Evolutionary conservation across 2,888 invertebrate species (phyloP), one percentile per base, ranked within the genome.

Genomic region (Nomada goodeniana): DNA sequence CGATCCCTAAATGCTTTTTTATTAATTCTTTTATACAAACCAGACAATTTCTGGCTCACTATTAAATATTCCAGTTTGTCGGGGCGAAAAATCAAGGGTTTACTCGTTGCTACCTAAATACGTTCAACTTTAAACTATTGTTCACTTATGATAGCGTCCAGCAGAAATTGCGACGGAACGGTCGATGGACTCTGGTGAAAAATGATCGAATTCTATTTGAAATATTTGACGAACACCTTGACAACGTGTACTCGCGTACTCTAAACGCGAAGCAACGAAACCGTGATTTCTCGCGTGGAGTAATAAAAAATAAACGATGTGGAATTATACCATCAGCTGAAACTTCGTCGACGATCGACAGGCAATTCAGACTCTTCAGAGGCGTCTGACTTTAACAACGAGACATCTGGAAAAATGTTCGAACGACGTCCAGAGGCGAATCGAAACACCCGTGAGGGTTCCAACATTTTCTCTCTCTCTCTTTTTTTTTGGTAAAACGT

Each of bases 21-120:
- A 4, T 64, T 53, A 23, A 23, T 61, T 80, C 67, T 86, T 88
- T 90, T 89, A 89, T 92, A 92, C 90, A 92, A 90, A 91, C 72
- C 82, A 89, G 82, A 70, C 50, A 47, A 76, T 73, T 74, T 68
- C 74, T 57, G 73, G 76, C 80, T 59, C 11, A 36, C 61, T 82
- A 77, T 84, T 87, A 89, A 88, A 88, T 87, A 82, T 61, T 63
- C 50, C 60, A 61, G 65, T 50, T 67, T 53, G 55, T 64, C 73
- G 80, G 64, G 76, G 80, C 76, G 86, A 77, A 79, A 36, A 85
- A 82, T 82, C 69, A 74, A 76, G 60, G 23, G 53, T 85, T 69
- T 57, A 52, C 64, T 76, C 64, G 75, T 84, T 76, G 68, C 77
- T 87, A 83, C 29, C 82, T 85, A 87, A 77, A 79, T 82, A 36